Conservation (phyloP, 2,113 vertebrate species). For the Plecotus auritus region DNA sequence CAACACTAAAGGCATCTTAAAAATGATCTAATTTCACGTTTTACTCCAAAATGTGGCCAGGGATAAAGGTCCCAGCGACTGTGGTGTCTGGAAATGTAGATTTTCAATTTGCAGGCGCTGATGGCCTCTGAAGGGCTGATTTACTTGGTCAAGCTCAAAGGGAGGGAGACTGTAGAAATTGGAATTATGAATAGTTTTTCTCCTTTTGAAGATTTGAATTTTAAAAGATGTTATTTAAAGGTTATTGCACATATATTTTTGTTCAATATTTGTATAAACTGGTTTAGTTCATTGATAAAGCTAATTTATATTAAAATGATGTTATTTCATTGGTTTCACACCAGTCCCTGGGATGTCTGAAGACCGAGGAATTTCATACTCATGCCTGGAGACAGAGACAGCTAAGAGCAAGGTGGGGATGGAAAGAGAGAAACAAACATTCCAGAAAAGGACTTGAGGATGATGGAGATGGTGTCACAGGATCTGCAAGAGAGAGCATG, state of each 20-base stretch:
- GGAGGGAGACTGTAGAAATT: neutral
- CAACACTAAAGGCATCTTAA: neutral
- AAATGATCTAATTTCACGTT: slow-evolving; percentile 29
- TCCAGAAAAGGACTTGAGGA: neutral
- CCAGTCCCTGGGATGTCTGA: neutral
- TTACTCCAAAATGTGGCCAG: slow-evolving; percentile 5
- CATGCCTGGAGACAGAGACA: neutral
- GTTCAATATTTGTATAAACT: neutral
- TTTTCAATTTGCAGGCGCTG: neutral
- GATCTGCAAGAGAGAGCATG: neutral
- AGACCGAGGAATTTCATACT: neutral
- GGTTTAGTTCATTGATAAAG: neutral
- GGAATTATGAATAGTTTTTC: neutral
- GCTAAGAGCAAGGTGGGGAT: neutral
- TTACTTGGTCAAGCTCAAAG: neutral
- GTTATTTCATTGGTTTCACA: slow-evolving; percentile 1
- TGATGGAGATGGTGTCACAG: neutral
- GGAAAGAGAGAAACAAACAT: neutral
- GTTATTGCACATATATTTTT: neutral
- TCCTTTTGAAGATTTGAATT: slow-evolving; percentile 20
- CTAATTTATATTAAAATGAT: slow-evolving; percentile 42
- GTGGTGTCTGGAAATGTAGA: neutral
- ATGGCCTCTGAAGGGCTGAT: neutral
- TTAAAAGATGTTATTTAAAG: slow-evolving; percentile 22
- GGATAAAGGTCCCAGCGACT: neutral